Evolutionary conservation across 2,113 vertebrate species (phyloP).

Genomic region (Amphiprion percula): DNA sequence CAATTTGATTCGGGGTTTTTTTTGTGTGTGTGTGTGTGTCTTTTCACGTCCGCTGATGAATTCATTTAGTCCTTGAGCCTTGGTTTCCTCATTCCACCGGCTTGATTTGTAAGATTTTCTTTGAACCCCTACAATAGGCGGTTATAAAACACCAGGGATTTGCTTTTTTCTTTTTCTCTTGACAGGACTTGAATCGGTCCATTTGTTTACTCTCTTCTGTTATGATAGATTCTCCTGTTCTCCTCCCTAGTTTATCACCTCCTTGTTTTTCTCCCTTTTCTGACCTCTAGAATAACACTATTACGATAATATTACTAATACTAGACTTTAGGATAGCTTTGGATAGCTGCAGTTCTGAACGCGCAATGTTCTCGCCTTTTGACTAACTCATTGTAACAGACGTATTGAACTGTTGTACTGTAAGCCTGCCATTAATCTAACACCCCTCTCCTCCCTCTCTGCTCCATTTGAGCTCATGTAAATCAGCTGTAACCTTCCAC

Average conservation of each 20-base stretch:
- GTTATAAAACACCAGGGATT: constrained; percentile 41
- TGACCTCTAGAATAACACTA: constrained; percentile 49
- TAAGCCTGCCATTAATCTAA: constrained; percentile 74
- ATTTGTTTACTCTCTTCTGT: constrained; percentile 66
- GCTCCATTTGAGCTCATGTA: constrained; percentile 62
- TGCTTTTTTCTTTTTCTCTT: constrained; percentile 45
- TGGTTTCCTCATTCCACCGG: constrained; percentile 72
- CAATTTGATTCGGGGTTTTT: constrained; percentile 21
- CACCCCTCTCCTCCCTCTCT: constrained; percentile 41
- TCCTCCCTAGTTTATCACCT: constrained; percentile 39
- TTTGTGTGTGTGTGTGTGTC: background rate
- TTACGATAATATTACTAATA: constrained; percentile 1
- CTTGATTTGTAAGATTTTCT: constrained; percentile 65
- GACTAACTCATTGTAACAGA: constrained; percentile 71
- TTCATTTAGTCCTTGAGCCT: constrained; percentile 67
- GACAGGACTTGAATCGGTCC: constrained; percentile 58
- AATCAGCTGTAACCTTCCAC: constrained; percentile 62
- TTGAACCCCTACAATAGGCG: constrained; percentile 35
- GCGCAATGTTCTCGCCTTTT: constrained; percentile 51
- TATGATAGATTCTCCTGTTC: constrained; percentile 67
- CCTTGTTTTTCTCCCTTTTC: constrained; percentile 29
- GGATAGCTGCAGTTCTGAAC: constrained; percentile 19
- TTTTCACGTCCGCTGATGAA: constrained; percentile 55
- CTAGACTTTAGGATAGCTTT: constrained; percentile 34
- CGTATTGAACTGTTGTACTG: constrained; percentile 75